Conservation (phyloP, 2,797 vertebrate species). For the Crenuchus spilurus region DNA sequence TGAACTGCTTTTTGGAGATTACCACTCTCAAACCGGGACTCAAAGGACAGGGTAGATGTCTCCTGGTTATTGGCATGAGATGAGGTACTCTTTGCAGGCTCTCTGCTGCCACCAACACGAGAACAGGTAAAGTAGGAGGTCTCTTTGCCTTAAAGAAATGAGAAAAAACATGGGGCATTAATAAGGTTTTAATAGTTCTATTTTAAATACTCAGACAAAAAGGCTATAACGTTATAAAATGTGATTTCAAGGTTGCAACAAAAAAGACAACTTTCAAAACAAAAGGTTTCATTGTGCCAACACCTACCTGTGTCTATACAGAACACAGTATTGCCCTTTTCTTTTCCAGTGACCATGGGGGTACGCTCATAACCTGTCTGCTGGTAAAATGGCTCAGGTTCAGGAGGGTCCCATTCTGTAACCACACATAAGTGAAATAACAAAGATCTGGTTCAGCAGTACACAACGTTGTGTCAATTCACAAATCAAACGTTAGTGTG, state of each 20-base stretch:
- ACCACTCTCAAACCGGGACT: constrained; percentile 93
- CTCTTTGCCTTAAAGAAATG: constrained; percentile 64
- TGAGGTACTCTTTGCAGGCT: constrained; percentile 60
- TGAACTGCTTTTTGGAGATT: constrained; percentile 90
- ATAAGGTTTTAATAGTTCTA: constrained; percentile 12
- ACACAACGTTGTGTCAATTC: neutral
- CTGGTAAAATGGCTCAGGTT: constrained; percentile 87
- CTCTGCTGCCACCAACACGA: constrained; percentile 77
- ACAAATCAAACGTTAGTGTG: neutral
- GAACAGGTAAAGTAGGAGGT: constrained; percentile 81
- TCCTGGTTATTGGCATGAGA: constrained; percentile 61
- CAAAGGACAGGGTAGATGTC: constrained; percentile 83
- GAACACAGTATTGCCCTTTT: constrained; percentile 81
- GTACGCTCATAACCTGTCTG: constrained; percentile 68
- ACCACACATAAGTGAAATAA: neutral
- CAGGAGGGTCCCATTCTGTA: constrained; percentile 86
- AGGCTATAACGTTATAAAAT: neutral
- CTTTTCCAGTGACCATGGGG: constrained; percentile 63
- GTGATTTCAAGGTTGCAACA: neutral
- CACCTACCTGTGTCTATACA: constrained; percentile 78
- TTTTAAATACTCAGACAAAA: neutral
- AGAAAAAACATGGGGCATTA: neutral
- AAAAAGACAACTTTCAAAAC: neutral
- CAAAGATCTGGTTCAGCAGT: neutral
- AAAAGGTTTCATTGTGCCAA: neutral